Evolutionary conservation across 2,797 vertebrate genomes (phyloP), one percentile per base, ranked within the genome.

Genomic region (Anomalospiza imberbis): DNA sequence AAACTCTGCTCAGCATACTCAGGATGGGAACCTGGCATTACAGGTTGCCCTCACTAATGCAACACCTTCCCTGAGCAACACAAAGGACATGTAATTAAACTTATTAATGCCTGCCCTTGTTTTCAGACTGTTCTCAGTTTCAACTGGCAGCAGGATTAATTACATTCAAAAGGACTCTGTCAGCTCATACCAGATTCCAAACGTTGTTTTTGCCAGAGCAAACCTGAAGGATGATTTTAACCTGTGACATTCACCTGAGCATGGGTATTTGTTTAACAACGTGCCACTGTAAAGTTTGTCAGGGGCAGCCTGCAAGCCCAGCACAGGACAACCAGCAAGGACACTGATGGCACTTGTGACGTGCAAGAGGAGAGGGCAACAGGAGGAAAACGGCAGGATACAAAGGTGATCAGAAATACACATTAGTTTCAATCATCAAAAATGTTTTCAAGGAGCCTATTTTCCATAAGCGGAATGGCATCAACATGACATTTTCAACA

Each of bases 31-130:
- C 31, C 53, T 19, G 73, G 45, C 1, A n/a, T 71, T 81, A 80
- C 54, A 48, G 12, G 29, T 31, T 40, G 34, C 81, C 73, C 75
- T 81, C 20, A 0, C 77, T 48, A 85, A 88, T 0, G 61, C 75
- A 91, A 88, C 95, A 86, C 93, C 93, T 83, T 29, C 3, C 6
- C 78, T 9, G n/a, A 89, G 86, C 71, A 87, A 72, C 80, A 53
- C 57, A 73, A 87, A 88, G 80, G 90, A 88, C 73, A 1, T 88
- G 86, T 93, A 96, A 97, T 96, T 95, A 95, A 91, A 95, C 53
- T 86, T 71, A 95, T 73, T 88, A 93, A 80, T 28, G 44, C 78
- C 89, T 91, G 93, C 93, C 92, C 95, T 95, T 89, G 73, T 95
- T 94, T 92, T 88, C 0, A 77, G 91, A 5, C 70, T 51, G 89